Percentiles rank a stretch among this genome's conserved stretches.
Conservation (phyloP, 1,140 invertebrate species). For the Patella vulgata region DNA sequence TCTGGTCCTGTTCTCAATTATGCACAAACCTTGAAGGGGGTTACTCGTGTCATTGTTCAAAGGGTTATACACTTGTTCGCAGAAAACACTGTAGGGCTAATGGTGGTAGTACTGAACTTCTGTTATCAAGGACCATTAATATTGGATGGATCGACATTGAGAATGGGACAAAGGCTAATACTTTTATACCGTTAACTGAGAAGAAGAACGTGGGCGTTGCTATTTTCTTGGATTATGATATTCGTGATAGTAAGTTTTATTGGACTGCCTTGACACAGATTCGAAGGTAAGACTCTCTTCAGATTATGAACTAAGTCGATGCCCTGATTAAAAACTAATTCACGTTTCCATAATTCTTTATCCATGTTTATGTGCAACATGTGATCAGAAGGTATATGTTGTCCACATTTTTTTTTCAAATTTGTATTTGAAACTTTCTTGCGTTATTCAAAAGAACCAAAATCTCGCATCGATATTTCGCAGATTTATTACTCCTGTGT, state of each 20-base stretch:
- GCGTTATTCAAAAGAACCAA: no score
- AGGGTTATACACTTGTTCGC: slow-evolving; percentile 88
- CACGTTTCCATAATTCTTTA: not conserved
- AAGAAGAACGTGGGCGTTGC: slow-evolving; percentile 66
- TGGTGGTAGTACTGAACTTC: slow-evolving; percentile 52
- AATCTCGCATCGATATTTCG: no score
- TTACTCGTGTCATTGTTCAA: slow-evolving; percentile 90
- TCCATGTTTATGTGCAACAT: not conserved
- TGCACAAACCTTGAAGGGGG: slow-evolving; percentile 91
- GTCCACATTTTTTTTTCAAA: no score
- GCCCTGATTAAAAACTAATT: no score
- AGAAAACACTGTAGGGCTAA: slow-evolving; percentile 80
- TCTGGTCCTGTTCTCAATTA: slow-evolving; percentile 89
- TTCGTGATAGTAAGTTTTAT: slow-evolving; percentile 89
- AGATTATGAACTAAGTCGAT: no score
- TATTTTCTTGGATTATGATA: slow-evolving; percentile 70
- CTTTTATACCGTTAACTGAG: slow-evolving; percentile 38
- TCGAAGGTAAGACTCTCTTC: no score
- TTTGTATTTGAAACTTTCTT: no score
- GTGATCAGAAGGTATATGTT: no score
- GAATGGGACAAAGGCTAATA: slow-evolving; percentile 28
- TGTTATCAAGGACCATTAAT: slow-evolving; percentile 58
- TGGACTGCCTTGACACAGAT: slow-evolving; percentile 96
- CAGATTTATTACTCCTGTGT: no score
- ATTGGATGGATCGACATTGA: slow-evolving; percentile 48